These are phyloP conservation scores for Agriopis marginaria DNA, from an alignment of 2,888 invertebrate genomes.

Conservation along the genomic window DNA sequence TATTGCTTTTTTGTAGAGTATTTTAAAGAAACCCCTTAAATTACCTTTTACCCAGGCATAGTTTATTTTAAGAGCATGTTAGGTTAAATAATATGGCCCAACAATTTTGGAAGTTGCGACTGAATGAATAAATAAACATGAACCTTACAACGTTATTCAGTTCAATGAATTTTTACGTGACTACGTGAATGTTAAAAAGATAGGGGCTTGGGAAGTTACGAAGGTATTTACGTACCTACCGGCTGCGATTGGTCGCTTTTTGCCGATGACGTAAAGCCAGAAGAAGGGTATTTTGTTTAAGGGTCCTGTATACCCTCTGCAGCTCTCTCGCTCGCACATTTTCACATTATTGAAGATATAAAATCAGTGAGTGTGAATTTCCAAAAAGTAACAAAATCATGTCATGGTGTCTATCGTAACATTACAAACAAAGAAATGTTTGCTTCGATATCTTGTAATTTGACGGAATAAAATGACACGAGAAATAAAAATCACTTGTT, in stretches of 20 bases:
- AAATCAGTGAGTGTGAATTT: too few species aligned
- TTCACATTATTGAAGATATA: too few species aligned
- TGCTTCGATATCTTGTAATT: too few species aligned
- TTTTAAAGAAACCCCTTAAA: neutral
- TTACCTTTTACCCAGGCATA: neutral
- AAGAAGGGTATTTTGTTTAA: too few species aligned
- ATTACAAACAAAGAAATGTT: too few species aligned
- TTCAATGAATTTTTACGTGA: constrained; percentile 23
- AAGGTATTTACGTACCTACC: neutral
- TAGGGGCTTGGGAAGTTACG: neutral
- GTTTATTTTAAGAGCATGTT: constrained; percentile 10
- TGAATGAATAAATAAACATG: constrained; percentile 15
- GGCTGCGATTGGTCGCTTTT: neutral
- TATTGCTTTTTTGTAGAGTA: neutral
- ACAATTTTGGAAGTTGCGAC: constrained; percentile 17
- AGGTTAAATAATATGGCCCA: constrained; percentile 10
- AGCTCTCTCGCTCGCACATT: too few species aligned
- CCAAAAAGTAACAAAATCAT: too few species aligned
- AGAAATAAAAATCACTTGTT: too few species aligned
- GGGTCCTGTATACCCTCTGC: too few species aligned
- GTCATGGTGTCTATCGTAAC: too few species aligned
- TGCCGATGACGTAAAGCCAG: neutral
- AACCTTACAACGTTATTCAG: constrained; percentile 14
- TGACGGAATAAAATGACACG: too few species aligned
- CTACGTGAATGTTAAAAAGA: constrained; percentile 5